These are phyloP conservation scores for Drosophila stalkeri DNA, from an alignment of 2,888 invertebrate species.

Conservation along the genomic window DNA sequence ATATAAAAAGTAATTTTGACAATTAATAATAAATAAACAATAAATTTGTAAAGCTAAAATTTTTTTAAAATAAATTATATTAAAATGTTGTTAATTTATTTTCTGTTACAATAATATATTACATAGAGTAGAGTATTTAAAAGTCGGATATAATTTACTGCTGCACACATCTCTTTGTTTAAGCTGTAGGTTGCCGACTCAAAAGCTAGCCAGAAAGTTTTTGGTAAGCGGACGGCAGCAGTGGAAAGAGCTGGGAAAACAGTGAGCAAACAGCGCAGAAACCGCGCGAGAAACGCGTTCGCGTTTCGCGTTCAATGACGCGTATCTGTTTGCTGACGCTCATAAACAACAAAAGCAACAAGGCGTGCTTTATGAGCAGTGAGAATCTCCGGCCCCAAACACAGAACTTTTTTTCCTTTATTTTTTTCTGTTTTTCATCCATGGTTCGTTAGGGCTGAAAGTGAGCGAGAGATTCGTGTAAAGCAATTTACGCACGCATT, in stretches of 20 bases:
- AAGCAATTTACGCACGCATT: constrained; percentile 74
- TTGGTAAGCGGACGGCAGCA: not conserved
- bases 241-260: constrained; percentile 35
- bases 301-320: constrained; percentile 63
- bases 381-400: constrained; percentile 17
- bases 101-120: not conserved
- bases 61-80: too few species aligned
- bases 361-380: constrained; percentile 70
- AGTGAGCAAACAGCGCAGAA: constrained; percentile 43
- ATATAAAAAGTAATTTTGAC: too few species aligned
- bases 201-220: constrained; percentile 42
- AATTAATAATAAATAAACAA: too few species aligned
- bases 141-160: not conserved
- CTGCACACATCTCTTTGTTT: constrained; percentile 14
- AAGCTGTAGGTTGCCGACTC: constrained; percentile 11
- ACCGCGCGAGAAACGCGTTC: constrained; percentile 62
- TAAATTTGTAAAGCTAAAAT: too few species aligned
- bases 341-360: constrained; percentile 75
- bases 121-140: constrained; percentile 36
- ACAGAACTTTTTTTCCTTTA: constrained; percentile 39
- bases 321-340: constrained; percentile 61
- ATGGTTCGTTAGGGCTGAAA: constrained; percentile 70
- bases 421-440: constrained; percentile 23
- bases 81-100: too few species aligned
- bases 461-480: constrained; percentile 67